Base-by-base conservation (phyloP, 1,140 invertebrate species). In the Bacillus rossius region DNA sequence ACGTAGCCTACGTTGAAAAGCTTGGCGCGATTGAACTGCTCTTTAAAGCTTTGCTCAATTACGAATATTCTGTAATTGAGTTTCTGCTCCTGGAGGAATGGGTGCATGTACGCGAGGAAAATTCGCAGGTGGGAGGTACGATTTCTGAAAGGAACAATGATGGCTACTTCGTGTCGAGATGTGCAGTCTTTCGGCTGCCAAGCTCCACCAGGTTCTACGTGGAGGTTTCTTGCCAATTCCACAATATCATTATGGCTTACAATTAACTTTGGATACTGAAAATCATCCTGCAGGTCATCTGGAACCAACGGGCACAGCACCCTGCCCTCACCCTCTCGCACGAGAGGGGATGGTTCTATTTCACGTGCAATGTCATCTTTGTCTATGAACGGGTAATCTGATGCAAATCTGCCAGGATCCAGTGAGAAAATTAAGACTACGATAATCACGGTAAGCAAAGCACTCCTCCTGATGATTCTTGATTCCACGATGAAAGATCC, bases 1-100 rank as follows among this genome's bases (percentile, higher is more conserved):
- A 80, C 72, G 61, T 92, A 94, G 1, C 94, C 96, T 61, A 95
- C 86, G 71, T 99, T 98, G 66, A 98, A 87, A 8, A 99, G 79
- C 71, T 94, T 92, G 0, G 91, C 96, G 67, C 94, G 82, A 78
- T 98, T 99, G 68, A 98, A 98, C 13, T 89, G 86, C 45, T 78
- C 75, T 3, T 79, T 76, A 50, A 83, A 79, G 54, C 81, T 83
- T 77, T 98, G 96, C 75, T 98, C 94, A 7, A 97, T 82, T 1
- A 99, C 82, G 76, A 92, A 92, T 65, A 99, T 92, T 55, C 84
- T 78, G 67, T 94, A 95, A 68, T 91, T 82, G 17, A 98, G 79
- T 67, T 88, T 82, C 75, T 98, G 96, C 22, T 84, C 77, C 59
- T 92, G 87, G 42, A 99, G 76, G 71, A 94, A 93, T 14, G 88